Evolutionary conservation across 2,888 invertebrate genomes (phyloP).

Genomic region (Cephus pulcher): DNA sequence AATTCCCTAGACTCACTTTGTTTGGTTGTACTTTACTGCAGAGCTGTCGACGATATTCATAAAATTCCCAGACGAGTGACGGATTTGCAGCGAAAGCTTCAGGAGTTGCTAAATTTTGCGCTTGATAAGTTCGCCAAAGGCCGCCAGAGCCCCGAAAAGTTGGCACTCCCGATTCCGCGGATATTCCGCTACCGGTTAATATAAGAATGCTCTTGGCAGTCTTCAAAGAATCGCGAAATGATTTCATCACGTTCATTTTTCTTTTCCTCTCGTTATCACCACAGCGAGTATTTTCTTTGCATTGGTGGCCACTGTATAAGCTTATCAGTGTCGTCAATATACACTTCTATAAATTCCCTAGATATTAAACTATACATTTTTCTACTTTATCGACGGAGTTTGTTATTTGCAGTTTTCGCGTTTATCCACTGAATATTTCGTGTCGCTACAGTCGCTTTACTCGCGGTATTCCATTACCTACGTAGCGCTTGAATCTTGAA

Average conservation of each 20-base stretch:
- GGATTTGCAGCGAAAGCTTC: slow-evolving; percentile 79
- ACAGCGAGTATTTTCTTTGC: too few species aligned
- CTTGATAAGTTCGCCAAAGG: slow-evolving; percentile 82
- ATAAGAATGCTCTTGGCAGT: slow-evolving; percentile 76
- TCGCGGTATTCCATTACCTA: too few species aligned
- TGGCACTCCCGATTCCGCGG: slow-evolving; percentile 88
- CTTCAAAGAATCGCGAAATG: slow-evolving; percentile 72
- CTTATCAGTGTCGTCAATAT: too few species aligned
- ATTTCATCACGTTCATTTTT: slow-evolving; percentile 49
- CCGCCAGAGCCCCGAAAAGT: slow-evolving; percentile 88
- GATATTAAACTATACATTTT: too few species aligned
- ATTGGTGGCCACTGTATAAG: too few species aligned
- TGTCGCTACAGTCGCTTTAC: too few species aligned
- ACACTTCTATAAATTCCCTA: too few species aligned
- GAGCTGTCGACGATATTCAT: slow-evolving; percentile 85
- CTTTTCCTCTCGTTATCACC: not conserved
- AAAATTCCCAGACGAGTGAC: slow-evolving; percentile 91
- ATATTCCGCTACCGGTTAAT: slow-evolving; percentile 83
- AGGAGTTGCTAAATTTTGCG: slow-evolving; percentile 76
- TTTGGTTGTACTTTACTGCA: slow-evolving; percentile 80
- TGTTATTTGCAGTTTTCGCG: too few species aligned
- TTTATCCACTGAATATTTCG: too few species aligned
- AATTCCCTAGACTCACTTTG: slow-evolving; percentile 67
- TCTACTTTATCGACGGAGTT: too few species aligned
- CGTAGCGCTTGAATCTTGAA: too few species aligned